phyloP scores from a whole-genome alignment of 2,888 invertebrate species.

The Melanostoma scalare region DNA sequence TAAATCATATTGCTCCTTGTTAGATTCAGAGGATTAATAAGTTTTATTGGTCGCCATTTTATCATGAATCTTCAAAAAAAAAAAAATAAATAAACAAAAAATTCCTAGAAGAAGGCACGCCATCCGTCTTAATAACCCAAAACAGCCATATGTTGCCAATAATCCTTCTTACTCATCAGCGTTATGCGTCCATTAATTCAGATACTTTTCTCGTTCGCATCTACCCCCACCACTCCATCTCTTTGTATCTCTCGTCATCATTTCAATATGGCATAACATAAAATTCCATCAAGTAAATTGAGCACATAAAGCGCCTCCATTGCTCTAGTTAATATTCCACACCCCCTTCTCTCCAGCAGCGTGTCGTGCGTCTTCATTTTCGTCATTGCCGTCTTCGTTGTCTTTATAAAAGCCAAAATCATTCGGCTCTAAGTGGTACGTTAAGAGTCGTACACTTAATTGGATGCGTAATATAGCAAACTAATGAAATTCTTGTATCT shows the following conservation, averaged over 20 bases:
- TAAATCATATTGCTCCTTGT: too few species aligned
- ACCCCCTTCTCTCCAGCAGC: conserved; percentile 16
- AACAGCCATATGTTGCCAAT: conserved; percentile 1
- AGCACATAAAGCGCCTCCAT: conserved; percentile 14
- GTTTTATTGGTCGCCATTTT: not conserved
- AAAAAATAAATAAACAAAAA: not conserved
- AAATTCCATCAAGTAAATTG: conserved; percentile 46
- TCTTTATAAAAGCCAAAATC: conserved; percentile 46
- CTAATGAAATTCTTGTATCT: conserved; percentile 65
- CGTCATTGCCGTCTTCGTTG: not conserved
- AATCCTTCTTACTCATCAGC: not conserved
- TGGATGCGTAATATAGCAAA: conserved; percentile 60
- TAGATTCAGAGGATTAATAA: not conserved
- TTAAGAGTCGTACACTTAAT: conserved; percentile 63
- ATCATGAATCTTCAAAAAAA: not conserved
- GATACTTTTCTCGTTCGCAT: not conserved
- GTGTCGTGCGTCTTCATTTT: conserved; percentile 11
- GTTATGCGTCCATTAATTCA: not conserved
- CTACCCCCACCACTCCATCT: not conserved
- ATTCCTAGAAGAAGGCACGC: not conserved
- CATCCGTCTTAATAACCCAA: not conserved
- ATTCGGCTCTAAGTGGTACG: conserved; percentile 53
- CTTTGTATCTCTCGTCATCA: not conserved
- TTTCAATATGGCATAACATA: conserved; percentile 3
- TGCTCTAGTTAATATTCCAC: conserved; percentile 21